Percentiles rank a stretch among this genome's conserved stretches.
phyloP scores from a whole-genome alignment of 2,113 vertebrate species.

The Triplophysa dalaica region DNA sequence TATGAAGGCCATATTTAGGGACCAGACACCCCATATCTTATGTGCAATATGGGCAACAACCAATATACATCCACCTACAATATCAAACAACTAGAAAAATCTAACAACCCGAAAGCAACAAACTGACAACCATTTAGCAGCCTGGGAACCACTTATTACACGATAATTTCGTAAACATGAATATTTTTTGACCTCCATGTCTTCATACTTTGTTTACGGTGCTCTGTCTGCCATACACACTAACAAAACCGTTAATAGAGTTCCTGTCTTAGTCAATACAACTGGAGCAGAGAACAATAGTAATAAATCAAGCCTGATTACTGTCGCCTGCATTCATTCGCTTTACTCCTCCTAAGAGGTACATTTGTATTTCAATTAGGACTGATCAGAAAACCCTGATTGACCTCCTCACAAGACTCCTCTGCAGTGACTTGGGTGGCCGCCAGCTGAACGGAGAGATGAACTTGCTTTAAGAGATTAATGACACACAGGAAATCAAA shows the following conservation, averaged over 20 bases:
- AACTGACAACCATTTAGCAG: too few species aligned
- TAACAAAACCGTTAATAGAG: not conserved
- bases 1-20: too few species aligned
- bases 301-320: slow-evolving; percentile 20
- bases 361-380: slow-evolving; percentile 49
- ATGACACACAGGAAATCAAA: slow-evolving; percentile 13
- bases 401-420: slow-evolving; percentile 13
- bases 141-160: not conserved
- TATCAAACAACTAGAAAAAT: too few species aligned
- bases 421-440: slow-evolving; percentile 2
- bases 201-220: not conserved
- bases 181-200: not conserved
- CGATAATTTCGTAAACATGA: not conserved
- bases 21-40: too few species aligned
- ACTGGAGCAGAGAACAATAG: slow-evolving; percentile 7
- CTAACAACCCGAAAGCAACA: too few species aligned
- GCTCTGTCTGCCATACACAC: not conserved
- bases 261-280: not conserved
- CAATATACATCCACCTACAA: too few species aligned
- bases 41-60: too few species aligned
- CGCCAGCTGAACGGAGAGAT: slow-evolving; percentile 38
- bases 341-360: slow-evolving; percentile 18
- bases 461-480: slow-evolving; percentile 21
- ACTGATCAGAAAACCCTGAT: slow-evolving; percentile 37
- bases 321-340: slow-evolving; percentile 14